A percentile compares a stretch with the other conserved stretches of the same genome.
Evolutionary conservation across 2,797 vertebrate species (phyloP).

Genomic region (Darevskia mixta): DNA sequence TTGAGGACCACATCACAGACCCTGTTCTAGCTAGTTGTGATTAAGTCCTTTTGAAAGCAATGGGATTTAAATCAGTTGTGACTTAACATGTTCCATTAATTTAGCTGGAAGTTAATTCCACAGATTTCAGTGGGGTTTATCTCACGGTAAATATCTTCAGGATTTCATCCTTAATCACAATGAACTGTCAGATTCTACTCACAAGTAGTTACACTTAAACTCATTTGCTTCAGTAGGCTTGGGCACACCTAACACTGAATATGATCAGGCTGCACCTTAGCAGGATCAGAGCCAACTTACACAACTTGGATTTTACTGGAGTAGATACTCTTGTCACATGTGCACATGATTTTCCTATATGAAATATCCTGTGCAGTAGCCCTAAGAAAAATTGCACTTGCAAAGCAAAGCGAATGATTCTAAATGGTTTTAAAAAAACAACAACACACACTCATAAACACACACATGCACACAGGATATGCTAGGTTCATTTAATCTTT

Average conservation of each 20-base stretch:
- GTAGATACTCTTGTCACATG: background rate
- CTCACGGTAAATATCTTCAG: background rate
- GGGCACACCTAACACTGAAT: background rate
- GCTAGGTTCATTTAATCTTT: background rate
- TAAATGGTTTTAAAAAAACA: background rate
- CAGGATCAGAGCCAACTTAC: too few species aligned
- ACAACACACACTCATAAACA: too few species aligned
- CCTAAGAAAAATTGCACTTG: background rate
- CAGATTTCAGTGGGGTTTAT: background rate
- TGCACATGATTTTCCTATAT: background rate
- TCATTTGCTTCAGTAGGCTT: background rate
- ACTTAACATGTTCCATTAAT: background rate
- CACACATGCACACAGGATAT: background rate
- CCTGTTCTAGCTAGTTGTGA: background rate
- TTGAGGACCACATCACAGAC: background rate
- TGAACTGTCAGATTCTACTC: background rate
- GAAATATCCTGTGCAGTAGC: background rate
- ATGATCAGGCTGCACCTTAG: background rate
- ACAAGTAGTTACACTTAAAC: background rate
- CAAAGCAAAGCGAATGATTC: background rate
- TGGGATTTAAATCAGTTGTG: background rate
- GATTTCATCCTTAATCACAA: background rate
- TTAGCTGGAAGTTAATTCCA: background rate
- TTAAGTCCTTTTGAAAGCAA: background rate
- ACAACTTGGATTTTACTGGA: background rate